Conservation (phyloP, 2,113 vertebrate species). For the Aldabrachelys gigantea region DNA sequence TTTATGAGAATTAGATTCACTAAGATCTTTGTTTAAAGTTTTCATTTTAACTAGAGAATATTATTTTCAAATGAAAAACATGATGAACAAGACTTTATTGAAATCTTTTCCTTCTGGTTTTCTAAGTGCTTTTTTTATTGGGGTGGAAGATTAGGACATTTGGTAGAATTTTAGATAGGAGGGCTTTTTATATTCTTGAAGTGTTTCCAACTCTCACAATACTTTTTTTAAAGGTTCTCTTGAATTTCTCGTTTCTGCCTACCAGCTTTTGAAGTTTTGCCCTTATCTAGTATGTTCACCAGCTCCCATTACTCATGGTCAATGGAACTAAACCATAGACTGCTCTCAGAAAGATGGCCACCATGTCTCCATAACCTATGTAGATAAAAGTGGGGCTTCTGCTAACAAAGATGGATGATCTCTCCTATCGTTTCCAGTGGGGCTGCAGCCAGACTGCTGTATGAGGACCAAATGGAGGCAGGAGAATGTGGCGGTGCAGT, state of each 20-base stretch:
- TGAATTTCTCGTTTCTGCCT: background rate
- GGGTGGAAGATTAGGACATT: background rate
- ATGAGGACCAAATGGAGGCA: background rate
- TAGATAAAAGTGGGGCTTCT: background rate
- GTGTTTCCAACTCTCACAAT: too few relatives aligned
- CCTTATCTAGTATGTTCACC: background rate
- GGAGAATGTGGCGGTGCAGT: background rate
- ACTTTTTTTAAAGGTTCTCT: too few relatives aligned
- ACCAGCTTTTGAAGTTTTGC: background rate
- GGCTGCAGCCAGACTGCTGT: background rate
- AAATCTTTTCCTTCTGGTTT: background rate
- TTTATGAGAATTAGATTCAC: background rate
- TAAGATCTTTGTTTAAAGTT: fast-evolving
- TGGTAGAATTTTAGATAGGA: too few relatives aligned
- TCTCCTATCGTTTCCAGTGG: background rate
- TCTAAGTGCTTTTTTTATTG: background rate
- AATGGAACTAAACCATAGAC: background rate
- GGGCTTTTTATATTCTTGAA: too few relatives aligned
- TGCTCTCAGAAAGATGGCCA: background rate
- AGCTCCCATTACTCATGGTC: background rate
- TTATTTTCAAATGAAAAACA: background rate
- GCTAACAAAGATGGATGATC: background rate
- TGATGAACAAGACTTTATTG: background rate
- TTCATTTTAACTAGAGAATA: background rate
- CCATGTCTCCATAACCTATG: background rate